A percentile compares a stretch with the other conserved stretches of the same genome.
These are phyloP conservation scores for Lasioglossum baleicum DNA, from an alignment of 1,140 invertebrate species.

Conservation along the genomic window DNA sequence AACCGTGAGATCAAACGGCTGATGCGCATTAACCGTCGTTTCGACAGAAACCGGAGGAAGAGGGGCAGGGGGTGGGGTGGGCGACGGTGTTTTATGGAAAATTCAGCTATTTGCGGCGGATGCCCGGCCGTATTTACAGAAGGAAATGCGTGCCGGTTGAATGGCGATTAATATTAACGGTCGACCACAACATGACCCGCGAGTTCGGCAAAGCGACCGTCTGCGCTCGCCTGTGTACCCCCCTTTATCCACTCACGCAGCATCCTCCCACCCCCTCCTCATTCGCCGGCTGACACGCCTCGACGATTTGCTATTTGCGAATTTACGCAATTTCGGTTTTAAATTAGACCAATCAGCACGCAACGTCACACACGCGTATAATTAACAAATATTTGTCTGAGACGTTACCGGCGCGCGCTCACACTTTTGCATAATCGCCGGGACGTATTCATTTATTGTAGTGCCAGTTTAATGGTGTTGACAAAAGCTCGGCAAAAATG, in stretches of 20 bases:
- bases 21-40: slow-evolving; percentile 35
- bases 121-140: slow-evolving; percentile 51
- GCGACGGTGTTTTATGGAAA: slow-evolving; percentile 37
- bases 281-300: not conserved
- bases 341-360: slow-evolving; percentile 31
- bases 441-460: not conserved
- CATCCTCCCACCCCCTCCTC: not conserved
- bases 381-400: slow-evolving; percentile 23
- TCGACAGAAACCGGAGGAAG: not conserved
- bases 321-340: slow-evolving; percentile 45
- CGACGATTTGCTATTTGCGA: slow-evolving; percentile 34
- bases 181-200: slow-evolving; percentile 41
- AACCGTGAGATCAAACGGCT: slow-evolving; percentile 31
- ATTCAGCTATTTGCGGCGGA: slow-evolving; percentile 48
- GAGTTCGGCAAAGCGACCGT: slow-evolving; percentile 37
- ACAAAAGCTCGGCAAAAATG: too few species aligned
- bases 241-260: not conserved
- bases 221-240: not conserved
- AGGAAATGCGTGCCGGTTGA: slow-evolving; percentile 52
- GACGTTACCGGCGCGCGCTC: not conserved
- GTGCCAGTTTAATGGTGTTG: too few species aligned
- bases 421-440: not conserved
- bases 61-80: too few species aligned
- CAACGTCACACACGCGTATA: not conserved
- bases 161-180: slow-evolving; percentile 63